A percentile compares a stretch with the other conserved stretches of the same genome.
Evolutionary conservation across 2,113 vertebrate species (phyloP).

Genomic region (Melanostigma gelatinosum): DNA sequence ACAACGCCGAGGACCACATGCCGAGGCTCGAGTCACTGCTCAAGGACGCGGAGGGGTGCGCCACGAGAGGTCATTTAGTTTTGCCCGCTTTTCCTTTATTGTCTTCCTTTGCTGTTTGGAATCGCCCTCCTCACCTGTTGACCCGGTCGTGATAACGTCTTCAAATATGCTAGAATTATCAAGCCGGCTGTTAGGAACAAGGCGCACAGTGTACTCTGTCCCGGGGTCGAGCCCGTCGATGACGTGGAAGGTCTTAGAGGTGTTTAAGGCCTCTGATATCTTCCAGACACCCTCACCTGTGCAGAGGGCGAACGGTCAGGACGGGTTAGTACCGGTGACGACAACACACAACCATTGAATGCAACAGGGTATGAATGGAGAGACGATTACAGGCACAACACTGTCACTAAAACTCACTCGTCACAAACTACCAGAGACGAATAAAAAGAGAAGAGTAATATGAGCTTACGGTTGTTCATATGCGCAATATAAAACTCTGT

Average conservation of each 20-base stretch:
- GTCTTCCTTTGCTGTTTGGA: neutral
- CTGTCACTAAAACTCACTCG: neutral
- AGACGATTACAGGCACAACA: constrained; percentile 8
- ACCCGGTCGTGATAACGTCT: constrained; percentile 88
- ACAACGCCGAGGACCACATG: constrained; percentile 46
- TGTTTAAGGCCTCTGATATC: constrained; percentile 87
- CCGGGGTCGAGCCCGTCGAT: constrained; percentile 88
- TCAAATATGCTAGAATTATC: constrained; percentile 93
- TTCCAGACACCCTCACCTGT: constrained; percentile 89
- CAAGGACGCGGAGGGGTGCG: constrained; percentile 49
- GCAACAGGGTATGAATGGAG: constrained; percentile 14
- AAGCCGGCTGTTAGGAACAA: constrained; percentile 88
- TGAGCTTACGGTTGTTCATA: constrained; percentile 77
- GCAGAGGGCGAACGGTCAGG: constrained; percentile 83
- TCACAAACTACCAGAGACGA: neutral
- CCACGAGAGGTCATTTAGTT: constrained; percentile 26
- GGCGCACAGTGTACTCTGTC: constrained; percentile 86
- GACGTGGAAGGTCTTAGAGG: constrained; percentile 88
- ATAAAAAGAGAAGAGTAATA: constrained; percentile 13
- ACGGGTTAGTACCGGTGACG: constrained; percentile 53
- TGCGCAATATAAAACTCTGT: constrained; percentile 77
- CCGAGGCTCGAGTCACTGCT: constrained; percentile 41
- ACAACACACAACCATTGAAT: constrained; percentile 8
- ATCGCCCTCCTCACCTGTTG: constrained; percentile 80
- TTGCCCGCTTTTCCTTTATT: constrained; percentile 6